Evolutionary conservation across 2,888 invertebrate genomes (phyloP).

Genomic region (Harpalus rubripes): DNA sequence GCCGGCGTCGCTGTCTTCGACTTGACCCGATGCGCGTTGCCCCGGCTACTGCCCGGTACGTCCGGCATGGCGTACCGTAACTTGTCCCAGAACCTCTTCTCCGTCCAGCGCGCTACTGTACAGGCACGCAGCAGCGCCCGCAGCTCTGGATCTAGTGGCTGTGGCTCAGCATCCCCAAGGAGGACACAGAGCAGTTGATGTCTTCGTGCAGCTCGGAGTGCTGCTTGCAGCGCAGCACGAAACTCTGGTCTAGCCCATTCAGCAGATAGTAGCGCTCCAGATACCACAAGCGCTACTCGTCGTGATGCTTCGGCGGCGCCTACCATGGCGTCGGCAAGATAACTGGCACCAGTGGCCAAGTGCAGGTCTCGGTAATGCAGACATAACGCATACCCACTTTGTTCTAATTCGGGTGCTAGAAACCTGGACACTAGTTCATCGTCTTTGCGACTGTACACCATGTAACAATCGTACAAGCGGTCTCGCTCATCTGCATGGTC

Average conservation of each 20-base stretch:
- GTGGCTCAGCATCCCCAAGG: constrained; percentile 85
- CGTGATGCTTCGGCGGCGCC: constrained; percentile 83
- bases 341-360: constrained; percentile 81
- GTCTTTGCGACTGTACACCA: constrained; percentile 91
- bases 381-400: constrained; percentile 84
- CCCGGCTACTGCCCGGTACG: constrained; percentile 80
- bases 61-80: constrained; percentile 89
- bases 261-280: constrained; percentile 88
- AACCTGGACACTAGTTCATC: constrained; percentile 85
- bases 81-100: constrained; percentile 92
- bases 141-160: constrained; percentile 87
- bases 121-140: constrained; percentile 86
- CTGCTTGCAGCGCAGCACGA: constrained; percentile 88
- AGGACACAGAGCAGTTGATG: constrained; percentile 82
- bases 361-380: constrained; percentile 84
- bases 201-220: constrained; percentile 84
- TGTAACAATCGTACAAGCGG: constrained; percentile 89
- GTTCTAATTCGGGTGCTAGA: constrained; percentile 87
- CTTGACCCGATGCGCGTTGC: constrained; percentile 77
- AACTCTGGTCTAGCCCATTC: constrained; percentile 92
- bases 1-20: constrained; percentile 71
- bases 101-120: constrained; percentile 86
- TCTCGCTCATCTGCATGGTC: constrained; percentile 77
- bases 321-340: constrained; percentile 82
- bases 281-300: constrained; percentile 88